Percentiles rank a stretch among this genome's conserved stretches.
Conservation (phyloP, 2,888 invertebrate genomes). For the Cheilosia impressa region DNA sequence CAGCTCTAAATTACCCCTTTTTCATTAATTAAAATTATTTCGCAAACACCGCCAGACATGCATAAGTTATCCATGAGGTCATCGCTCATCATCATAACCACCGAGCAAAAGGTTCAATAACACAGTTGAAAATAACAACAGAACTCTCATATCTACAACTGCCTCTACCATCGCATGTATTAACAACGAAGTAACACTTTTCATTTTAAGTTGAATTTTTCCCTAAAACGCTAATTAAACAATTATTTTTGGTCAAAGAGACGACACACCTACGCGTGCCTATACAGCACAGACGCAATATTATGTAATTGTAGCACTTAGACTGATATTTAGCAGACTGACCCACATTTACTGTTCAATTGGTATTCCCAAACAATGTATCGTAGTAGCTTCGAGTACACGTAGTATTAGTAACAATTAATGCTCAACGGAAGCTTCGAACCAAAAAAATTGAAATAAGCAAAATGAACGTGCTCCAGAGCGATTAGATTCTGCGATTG, state of each 20-base stretch:
- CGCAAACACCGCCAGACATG: constrained; percentile 19
- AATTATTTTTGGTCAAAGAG: constrained; percentile 1
- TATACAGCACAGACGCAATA: not conserved
- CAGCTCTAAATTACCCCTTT: not conserved
- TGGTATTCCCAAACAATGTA: constrained; percentile 42
- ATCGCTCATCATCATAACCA: constrained; percentile 21
- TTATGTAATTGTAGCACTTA: constrained; percentile 61
- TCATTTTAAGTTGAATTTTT: constrained; percentile 16
- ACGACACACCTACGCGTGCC: constrained; percentile 56
- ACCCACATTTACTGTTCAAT: constrained; percentile 67
- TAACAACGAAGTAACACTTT: constrained; percentile 11
- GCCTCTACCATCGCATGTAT: constrained; percentile 2
- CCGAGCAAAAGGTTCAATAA: constrained; percentile 64
- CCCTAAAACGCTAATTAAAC: constrained; percentile 41
- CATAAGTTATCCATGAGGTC: constrained; percentile 59
- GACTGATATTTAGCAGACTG: constrained; percentile 60
- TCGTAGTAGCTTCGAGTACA: not conserved
- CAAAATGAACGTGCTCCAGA: constrained; percentile 18
- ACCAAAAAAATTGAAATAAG: constrained; percentile 22
- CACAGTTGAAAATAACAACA: constrained; percentile 36
- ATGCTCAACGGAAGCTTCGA: constrained; percentile 66
- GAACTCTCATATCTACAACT: not conserved
- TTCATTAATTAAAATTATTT: constrained; percentile 19
- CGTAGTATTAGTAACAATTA: constrained; percentile 55
- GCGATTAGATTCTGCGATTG: constrained; percentile 68